Evolutionary conservation across 1,140 invertebrate genomes (phyloP).

Genomic region (Magallana gigas): DNA sequence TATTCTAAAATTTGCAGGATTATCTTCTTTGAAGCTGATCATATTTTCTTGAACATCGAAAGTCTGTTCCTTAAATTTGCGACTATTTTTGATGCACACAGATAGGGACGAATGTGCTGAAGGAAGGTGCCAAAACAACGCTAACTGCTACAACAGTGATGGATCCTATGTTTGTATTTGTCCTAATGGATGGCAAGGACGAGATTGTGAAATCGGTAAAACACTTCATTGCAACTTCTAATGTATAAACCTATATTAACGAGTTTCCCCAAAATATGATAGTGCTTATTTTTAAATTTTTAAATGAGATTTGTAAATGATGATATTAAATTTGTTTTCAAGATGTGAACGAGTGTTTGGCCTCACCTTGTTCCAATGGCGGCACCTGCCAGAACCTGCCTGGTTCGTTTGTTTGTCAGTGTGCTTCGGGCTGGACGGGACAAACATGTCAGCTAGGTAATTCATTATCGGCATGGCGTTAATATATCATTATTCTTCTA

Average conservation of each 20-base stretch:
- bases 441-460: slow-evolving; percentile 26
- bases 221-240: not conserved
- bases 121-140: slow-evolving; percentile 45
- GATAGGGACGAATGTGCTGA: slow-evolving; percentile 53
- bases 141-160: slow-evolving; percentile 44
- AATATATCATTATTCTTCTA: not conserved
- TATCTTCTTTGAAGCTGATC: no score
- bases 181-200: slow-evolving; percentile 43
- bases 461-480: not conserved
- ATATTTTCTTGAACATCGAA: no score
- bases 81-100: not conserved
- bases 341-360: slow-evolving; percentile 48
- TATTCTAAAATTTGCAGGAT: no score
- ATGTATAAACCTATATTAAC: not conserved
- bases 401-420: slow-evolving; percentile 45
- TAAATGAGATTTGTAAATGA: not conserved
- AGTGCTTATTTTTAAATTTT: not conserved
- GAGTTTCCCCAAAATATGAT: not conserved
- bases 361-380: slow-evolving; percentile 29
- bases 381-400: slow-evolving; percentile 42
- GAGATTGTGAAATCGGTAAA: slow-evolving; percentile 45
- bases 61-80: no score
- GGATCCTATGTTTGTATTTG: slow-evolving; percentile 48
- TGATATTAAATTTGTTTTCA: not conserved
- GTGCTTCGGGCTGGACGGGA: slow-evolving; percentile 21